Evolutionary conservation across 2,797 vertebrate genomes (phyloP).

Genomic region (Hydrolagus colliei): DNA sequence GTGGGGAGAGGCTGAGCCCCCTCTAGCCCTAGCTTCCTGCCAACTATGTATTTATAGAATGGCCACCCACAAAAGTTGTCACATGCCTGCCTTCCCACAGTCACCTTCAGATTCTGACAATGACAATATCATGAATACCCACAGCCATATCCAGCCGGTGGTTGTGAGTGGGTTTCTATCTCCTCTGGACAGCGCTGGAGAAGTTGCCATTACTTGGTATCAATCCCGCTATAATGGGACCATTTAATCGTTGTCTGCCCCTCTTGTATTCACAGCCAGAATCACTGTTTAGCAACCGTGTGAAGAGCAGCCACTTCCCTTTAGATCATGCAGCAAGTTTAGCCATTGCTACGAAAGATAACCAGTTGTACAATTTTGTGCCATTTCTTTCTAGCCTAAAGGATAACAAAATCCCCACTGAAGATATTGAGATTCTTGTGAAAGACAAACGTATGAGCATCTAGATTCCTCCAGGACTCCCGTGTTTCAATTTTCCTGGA

Average conservation of each 20-base stretch:
- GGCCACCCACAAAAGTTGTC: too few relatives aligned
- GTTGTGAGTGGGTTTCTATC: neutral
- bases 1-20: neutral
- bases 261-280: neutral
- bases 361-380: too few relatives aligned
- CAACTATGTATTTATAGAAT: too few relatives aligned
- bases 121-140: too few relatives aligned
- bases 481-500: too few relatives aligned
- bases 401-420: neutral
- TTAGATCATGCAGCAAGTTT: too few relatives aligned
- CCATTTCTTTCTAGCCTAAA: neutral
- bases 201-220: neutral
- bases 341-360: too few relatives aligned
- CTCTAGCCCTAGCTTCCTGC: neutral
- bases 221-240: neutral
- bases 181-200: neutral
- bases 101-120: too few relatives aligned
- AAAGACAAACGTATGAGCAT: conserved; percentile 21
- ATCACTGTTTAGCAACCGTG: neutral
- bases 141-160: neutral
- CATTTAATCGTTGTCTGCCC: neutral
- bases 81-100: too few relatives aligned
- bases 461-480: neutral
- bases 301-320: neutral
- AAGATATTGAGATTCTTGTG: neutral